These are phyloP conservation scores for Campodea augens DNA, from an alignment of 1,140 invertebrate species.

Conservation along the genomic window DNA sequence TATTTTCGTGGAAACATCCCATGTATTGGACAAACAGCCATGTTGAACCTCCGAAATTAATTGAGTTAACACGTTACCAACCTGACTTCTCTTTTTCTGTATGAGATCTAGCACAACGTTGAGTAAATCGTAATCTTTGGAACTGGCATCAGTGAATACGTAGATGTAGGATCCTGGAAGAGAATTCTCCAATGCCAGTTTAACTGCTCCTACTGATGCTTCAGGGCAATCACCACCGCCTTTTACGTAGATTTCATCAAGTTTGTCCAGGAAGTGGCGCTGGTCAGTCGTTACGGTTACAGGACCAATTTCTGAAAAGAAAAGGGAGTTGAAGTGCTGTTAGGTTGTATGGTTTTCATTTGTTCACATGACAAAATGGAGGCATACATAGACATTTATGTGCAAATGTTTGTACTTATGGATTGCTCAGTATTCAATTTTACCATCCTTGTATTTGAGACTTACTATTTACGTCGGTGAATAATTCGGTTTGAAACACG, in stretches of 20 bases:
- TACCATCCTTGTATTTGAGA: too few relatives aligned
- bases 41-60: too few relatives aligned
- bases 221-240: slow-evolving; percentile 59
- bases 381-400: too few relatives aligned
- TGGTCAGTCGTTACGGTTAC: slow-evolving; percentile 38
- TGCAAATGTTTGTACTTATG: too few relatives aligned
- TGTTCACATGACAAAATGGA: too few relatives aligned
- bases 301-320: slow-evolving; percentile 36
- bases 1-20: too few relatives aligned
- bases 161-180: slow-evolving; percentile 47
- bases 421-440: too few relatives aligned
- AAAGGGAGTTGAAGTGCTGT: slow-evolving; percentile 3
- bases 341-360: too few relatives aligned
- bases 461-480: too few relatives aligned
- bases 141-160: slow-evolving; percentile 54
- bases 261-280: slow-evolving; percentile 31
- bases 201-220: slow-evolving; percentile 41
- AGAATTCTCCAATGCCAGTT: slow-evolving; percentile 38
- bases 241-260: slow-evolving; percentile 36
- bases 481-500: too few relatives aligned
- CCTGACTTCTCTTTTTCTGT: slow-evolving; percentile 48
- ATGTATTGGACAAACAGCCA: too few relatives aligned
- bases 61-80: slow-evolving; percentile 18
- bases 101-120: slow-evolving; percentile 40
- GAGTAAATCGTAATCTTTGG: slow-evolving; percentile 41